Percentiles rank a stretch among this genome's conserved stretches.
Evolutionary conservation across 2,113 vertebrate species (phyloP).

Genomic region (Blennius ocellaris): DNA sequence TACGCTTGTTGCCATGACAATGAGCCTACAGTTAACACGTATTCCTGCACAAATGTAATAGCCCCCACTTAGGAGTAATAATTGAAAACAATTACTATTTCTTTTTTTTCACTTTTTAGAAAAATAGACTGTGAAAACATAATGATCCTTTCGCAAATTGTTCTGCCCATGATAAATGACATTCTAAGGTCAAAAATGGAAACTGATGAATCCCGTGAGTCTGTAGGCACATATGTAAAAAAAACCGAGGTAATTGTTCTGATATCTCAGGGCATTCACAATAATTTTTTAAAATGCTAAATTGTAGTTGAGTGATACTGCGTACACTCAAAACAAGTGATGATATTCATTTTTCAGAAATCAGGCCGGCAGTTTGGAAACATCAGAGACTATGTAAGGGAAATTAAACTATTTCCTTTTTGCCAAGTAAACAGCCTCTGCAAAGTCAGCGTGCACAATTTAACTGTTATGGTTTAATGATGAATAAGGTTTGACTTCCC

Average conservation of each 20-base stretch:
- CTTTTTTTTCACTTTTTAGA: too few relatives aligned
- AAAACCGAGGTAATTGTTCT: constrained; percentile 3
- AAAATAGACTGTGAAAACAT: constrained; percentile 3
- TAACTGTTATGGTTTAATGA: constrained; percentile 25
- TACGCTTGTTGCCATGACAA: constrained; percentile 75
- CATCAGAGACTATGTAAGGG: constrained; percentile 1
- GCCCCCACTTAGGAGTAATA: constrained; percentile 40
- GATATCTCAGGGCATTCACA: constrained; percentile 1
- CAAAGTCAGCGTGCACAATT: constrained; percentile 8
- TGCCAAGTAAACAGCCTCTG: not conserved
- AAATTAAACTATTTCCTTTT: not conserved
- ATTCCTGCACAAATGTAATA: constrained; percentile 40
- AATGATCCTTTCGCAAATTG: constrained; percentile 15
- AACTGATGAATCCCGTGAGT: not conserved
- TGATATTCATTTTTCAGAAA: not conserved
- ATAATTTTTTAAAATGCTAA: not conserved
- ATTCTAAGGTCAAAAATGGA: constrained; percentile 13
- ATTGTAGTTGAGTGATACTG: not conserved
- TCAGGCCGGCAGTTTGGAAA: constrained; percentile 4
- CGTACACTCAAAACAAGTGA: not conserved
- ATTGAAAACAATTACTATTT: constrained; percentile 40
- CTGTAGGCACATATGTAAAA: not conserved
- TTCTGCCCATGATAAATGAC: constrained; percentile 8
- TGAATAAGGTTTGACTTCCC: constrained; percentile 1
- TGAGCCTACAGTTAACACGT: constrained; percentile 55